Percentiles rank a stretch among this genome's conserved stretches.
phyloP scores from a whole-genome alignment of 2,797 vertebrate species.

The Rhinichthys osculus region DNA sequence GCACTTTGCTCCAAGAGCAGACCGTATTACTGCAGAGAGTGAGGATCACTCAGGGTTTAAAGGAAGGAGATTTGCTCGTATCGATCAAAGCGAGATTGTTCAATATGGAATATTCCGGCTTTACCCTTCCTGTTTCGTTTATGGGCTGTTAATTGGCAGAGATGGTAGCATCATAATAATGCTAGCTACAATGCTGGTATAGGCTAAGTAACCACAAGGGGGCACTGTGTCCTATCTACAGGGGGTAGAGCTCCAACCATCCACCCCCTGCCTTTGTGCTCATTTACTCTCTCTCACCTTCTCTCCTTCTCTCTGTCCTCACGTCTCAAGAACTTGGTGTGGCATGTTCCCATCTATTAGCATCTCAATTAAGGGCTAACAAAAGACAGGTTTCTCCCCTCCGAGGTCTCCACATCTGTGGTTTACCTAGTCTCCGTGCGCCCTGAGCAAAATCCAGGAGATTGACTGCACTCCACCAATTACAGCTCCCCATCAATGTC shows the following conservation, averaged over 20 bases:
- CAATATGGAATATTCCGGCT: conserved; percentile 17
- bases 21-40: neutral
- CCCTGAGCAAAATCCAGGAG: conserved; percentile 59
- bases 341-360: conserved; percentile 63
- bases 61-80: conserved; percentile 17
- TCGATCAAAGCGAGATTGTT: neutral
- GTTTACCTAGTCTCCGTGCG: conserved; percentile 49
- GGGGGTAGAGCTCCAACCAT: conserved; percentile 3
- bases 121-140: neutral
- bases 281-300: conserved; percentile 26
- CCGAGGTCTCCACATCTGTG: conserved; percentile 51
- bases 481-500: conserved; percentile 58
- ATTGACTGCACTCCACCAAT: conserved; percentile 60
- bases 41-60: conserved; percentile 17
- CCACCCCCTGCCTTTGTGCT: conserved; percentile 22
- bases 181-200: neutral
- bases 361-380: conserved; percentile 62
- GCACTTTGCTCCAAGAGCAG: neutral
- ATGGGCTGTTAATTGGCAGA: neutral
- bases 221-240: conserved; percentile 48
- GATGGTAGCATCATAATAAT: neutral
- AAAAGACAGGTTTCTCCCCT: conserved; percentile 64
- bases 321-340: conserved; percentile 56
- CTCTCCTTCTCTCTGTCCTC: conserved; percentile 28
- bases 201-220: conserved; percentile 44